phyloP scores from a whole-genome alignment of 2,797 vertebrate species.

The Staurois parvus region DNA sequence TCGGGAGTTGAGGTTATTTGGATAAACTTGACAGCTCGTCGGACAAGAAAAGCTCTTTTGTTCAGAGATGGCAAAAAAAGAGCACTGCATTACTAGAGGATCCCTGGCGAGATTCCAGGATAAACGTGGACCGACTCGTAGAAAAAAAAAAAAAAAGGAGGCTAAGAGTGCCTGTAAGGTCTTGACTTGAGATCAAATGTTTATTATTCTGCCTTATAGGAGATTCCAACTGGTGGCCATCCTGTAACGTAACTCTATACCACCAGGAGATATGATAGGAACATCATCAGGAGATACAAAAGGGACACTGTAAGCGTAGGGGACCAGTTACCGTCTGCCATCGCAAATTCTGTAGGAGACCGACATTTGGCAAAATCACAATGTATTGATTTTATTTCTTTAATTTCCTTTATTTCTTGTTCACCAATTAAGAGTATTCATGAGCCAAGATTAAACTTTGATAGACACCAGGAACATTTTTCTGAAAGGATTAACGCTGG shows the following conservation, averaged over 20 bases:
- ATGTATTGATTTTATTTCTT: background rate
- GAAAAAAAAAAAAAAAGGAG: conserved; percentile 62
- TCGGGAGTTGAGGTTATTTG: conserved; percentile 79
- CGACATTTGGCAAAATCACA: background rate
- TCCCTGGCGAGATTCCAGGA: conserved; percentile 75
- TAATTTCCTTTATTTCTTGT: background rate
- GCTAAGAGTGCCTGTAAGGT: conserved; percentile 71
- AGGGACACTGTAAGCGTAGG: conserved; percentile 48
- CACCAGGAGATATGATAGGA: conserved; percentile 5
- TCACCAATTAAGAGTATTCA: background rate
- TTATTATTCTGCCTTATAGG: conserved; percentile 76
- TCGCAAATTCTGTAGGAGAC: conserved; percentile 4
- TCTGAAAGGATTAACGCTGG: background rate
- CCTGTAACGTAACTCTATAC: conserved; percentile 60
- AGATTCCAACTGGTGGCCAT: conserved; percentile 68
- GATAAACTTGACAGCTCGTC: conserved; percentile 77
- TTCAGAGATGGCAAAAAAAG: conserved; percentile 69
- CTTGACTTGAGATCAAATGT: conserved; percentile 69
- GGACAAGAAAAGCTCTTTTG: conserved; percentile 80
- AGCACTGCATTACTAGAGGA: conserved; percentile 68
- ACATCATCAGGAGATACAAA: conserved; percentile 51
- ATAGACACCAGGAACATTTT: background rate
- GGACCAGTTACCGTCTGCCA: conserved; percentile 19
- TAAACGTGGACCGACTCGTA: conserved; percentile 70
- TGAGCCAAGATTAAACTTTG: conserved; percentile 4